Conservation (phyloP, 1,140 invertebrate species). For the Oreohelix idahoensis region DNA sequence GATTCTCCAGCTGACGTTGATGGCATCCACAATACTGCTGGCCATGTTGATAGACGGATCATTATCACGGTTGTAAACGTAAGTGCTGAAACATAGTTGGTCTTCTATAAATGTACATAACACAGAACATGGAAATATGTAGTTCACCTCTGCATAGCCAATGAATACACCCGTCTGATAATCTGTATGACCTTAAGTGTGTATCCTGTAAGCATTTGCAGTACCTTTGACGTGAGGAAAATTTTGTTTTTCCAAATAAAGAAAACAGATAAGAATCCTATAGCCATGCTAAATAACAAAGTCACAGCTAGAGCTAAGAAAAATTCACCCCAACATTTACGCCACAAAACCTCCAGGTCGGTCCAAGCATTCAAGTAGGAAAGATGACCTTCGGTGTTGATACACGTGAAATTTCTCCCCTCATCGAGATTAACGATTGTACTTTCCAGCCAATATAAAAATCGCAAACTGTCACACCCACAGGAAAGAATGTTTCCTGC, state of each 20-base stretch:
- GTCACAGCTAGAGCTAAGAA: not conserved
- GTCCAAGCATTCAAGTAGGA: not conserved
- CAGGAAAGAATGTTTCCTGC: conserved; percentile 21
- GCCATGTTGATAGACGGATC: not conserved
- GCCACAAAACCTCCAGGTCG: not conserved
- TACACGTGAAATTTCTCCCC: conserved; percentile 10
- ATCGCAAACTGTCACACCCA: conserved; percentile 4
- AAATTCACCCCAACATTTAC: conserved; percentile 13
- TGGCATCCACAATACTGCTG: conserved; percentile 9
- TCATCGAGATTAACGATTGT: not conserved
- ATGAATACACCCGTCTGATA: conserved; percentile 15
- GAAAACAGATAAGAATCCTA: not conserved
- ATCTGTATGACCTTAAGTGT: not conserved
- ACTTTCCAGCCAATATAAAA: not conserved
- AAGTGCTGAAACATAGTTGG: not conserved
- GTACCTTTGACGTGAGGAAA: not conserved
- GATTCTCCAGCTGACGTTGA: conserved; percentile 22
- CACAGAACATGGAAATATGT: conserved; percentile 5
- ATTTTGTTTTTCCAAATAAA: not conserved
- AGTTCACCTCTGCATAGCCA: conserved; percentile 17
- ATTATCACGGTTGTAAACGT: conserved; percentile 1
- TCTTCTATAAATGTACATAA: conserved; percentile 14
- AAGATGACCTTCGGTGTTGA: not conserved
- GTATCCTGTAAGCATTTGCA: not conserved
- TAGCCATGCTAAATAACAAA: not conserved